These are phyloP conservation scores for Hirundo rustica DNA, from an alignment of 2,797 vertebrate genomes.

Conservation along the genomic window DNA sequence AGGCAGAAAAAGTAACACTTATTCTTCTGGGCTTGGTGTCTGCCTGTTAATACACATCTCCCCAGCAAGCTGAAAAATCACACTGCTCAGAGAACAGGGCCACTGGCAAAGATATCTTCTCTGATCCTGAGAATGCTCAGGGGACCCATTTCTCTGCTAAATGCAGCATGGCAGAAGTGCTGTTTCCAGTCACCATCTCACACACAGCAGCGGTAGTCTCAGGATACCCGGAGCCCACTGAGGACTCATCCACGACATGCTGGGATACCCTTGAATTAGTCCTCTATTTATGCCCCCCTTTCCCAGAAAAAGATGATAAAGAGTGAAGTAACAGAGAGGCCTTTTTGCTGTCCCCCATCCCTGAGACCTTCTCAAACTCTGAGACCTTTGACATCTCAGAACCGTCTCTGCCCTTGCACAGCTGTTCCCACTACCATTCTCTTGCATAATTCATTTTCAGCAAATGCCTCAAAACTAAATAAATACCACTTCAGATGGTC, in stretches of 20 bases:
- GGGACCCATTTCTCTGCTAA: neutral
- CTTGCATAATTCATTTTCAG: neutral
- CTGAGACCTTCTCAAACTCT: neutral
- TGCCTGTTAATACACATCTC: neutral
- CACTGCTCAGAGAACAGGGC: neutral
- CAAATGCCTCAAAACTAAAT: slow-evolving; percentile 43
- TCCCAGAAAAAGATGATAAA: neutral
- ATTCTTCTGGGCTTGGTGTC: neutral
- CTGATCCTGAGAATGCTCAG: neutral
- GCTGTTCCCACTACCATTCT: neutral
- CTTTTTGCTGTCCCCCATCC: neutral
- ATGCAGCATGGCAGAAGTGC: neutral
- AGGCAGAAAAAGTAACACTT: neutral
- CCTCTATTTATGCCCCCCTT: neutral
- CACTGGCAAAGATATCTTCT: neutral
- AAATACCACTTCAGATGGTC: slow-evolving; percentile 27
- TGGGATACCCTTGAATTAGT: neutral
- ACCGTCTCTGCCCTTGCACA: neutral
- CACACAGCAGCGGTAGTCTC: rapidly evolving
- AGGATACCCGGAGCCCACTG: neutral
- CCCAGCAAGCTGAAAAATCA: neutral
- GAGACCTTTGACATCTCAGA: neutral
- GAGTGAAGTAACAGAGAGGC: neutral
- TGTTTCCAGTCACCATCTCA: neutral
- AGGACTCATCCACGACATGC: neutral